A percentile compares a stretch with the other conserved stretches of the same genome.
Conservation (phyloP, 2,888 invertebrate species). For the Macrophya annulata region DNA sequence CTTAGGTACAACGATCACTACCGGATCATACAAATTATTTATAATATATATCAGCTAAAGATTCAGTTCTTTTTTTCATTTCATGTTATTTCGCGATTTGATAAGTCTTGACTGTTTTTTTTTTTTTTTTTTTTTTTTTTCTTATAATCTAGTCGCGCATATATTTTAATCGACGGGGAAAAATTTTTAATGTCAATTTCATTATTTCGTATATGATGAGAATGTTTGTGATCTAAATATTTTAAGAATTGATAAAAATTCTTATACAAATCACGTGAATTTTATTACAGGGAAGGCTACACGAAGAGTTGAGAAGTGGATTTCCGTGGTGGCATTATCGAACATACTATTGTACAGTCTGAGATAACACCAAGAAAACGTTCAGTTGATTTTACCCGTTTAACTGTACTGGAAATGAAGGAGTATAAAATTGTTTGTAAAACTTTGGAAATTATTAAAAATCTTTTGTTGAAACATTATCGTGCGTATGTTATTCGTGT, state of each 20-base stretch:
- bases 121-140: too few relatives aligned
- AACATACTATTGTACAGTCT: slow-evolving; percentile 70
- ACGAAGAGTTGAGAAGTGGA: slow-evolving; percentile 69
- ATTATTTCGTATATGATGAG: too few relatives aligned
- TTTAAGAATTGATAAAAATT: too few relatives aligned
- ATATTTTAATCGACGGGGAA: too few relatives aligned
- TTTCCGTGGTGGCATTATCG: slow-evolving; percentile 66
- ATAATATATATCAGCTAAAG: not conserved
- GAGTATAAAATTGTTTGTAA: slow-evolving; percentile 67
- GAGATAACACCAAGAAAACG: slow-evolving; percentile 76
- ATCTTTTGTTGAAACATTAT: slow-evolving; percentile 72
- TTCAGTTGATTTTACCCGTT: slow-evolving; percentile 66
- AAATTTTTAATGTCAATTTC: too few relatives aligned
- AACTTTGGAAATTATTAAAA: slow-evolving; percentile 70
- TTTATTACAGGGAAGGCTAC: slow-evolving; percentile 70
- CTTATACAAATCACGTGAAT: not conserved
- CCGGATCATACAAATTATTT: not conserved
- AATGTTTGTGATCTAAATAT: too few relatives aligned
- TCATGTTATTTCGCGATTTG: not conserved
- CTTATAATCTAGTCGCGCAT: too few relatives aligned
- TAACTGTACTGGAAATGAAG: slow-evolving; percentile 64
- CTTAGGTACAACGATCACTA: not conserved
- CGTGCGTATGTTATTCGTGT: slow-evolving; percentile 77
- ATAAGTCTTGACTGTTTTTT: not conserved
- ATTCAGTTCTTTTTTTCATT: not conserved